Evolutionary conservation across 2,113 vertebrate species (phyloP).

Genomic region (Callaeas wilsoni): DNA sequence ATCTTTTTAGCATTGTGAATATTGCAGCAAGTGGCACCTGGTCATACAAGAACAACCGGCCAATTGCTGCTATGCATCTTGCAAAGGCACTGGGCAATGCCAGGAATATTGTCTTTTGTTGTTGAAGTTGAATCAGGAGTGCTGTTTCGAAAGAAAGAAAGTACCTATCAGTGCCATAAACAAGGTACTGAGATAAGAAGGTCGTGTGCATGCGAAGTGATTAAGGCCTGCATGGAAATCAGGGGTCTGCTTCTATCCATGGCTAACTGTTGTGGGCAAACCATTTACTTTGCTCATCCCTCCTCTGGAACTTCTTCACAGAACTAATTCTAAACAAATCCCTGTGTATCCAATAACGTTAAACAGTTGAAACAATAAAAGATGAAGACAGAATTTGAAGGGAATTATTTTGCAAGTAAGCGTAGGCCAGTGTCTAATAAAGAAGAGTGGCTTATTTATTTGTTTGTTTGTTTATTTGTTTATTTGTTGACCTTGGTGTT

Average conservation of each 20-base stretch:
- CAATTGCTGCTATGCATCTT: neutral
- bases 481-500: neutral
- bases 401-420: neutral
- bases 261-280: neutral
- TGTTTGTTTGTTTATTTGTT: neutral
- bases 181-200: neutral
- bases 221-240: neutral
- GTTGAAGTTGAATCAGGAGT: neutral
- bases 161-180: neutral
- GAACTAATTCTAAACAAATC: neutral
- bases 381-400: neutral
- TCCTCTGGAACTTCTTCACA: neutral
- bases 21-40: neutral
- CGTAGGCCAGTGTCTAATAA: neutral
- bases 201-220: accelerated
- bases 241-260: neutral
- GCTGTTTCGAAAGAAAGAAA: neutral
- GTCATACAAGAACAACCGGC: neutral
- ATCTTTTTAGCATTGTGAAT: neutral
- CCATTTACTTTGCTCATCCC: neutral
- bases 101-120: neutral
- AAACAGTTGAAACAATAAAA: neutral
- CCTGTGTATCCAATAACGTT: neutral
- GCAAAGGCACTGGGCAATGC: neutral
- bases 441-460: neutral